Percentiles rank a stretch among this genome's conserved stretches.
Evolutionary conservation across 2,888 invertebrate genomes (phyloP).

Genomic region (Isoperla grammatica): DNA sequence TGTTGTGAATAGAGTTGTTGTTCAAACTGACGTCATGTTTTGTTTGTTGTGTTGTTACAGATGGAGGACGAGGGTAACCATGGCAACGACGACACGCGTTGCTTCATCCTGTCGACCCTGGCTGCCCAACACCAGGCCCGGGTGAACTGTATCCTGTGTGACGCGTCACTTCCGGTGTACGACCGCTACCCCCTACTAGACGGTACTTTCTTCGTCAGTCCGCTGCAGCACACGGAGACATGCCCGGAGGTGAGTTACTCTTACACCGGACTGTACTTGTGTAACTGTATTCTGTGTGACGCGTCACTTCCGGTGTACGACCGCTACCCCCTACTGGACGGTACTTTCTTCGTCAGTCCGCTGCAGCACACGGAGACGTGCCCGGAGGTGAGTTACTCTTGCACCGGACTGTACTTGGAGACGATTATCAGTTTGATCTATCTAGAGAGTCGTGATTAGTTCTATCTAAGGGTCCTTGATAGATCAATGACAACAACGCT

Average conservation of each 20-base stretch:
- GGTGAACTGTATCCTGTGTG: constrained; percentile 83
- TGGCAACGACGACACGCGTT: constrained; percentile 95
- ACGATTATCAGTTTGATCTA: too few species aligned
- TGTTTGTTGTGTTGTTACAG: constrained; percentile 48
- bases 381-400: constrained; percentile 79
- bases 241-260: constrained; percentile 72
- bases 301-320: constrained; percentile 90
- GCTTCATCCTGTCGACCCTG: constrained; percentile 91
- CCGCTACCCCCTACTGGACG: constrained; percentile 94
- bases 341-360: constrained; percentile 96
- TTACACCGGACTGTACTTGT: too few species aligned
- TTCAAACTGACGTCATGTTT: too few species aligned
- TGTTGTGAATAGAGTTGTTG: too few species aligned
- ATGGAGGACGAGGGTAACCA: constrained; percentile 98
- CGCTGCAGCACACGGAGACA: constrained; percentile 80
- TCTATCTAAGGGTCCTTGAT: too few species aligned
- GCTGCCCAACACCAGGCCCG: constrained; percentile 85
- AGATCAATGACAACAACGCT: too few species aligned
- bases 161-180: constrained; percentile 84
- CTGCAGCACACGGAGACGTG: constrained; percentile 82
- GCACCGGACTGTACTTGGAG: too few species aligned
- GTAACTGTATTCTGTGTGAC: constrained; percentile 84
- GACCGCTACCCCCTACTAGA: constrained; percentile 97
- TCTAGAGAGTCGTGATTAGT: too few species aligned
- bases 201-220: constrained; percentile 96